phyloP scores from a whole-genome alignment of 2,888 invertebrate species.

The Eupithecia exiguata region DNA sequence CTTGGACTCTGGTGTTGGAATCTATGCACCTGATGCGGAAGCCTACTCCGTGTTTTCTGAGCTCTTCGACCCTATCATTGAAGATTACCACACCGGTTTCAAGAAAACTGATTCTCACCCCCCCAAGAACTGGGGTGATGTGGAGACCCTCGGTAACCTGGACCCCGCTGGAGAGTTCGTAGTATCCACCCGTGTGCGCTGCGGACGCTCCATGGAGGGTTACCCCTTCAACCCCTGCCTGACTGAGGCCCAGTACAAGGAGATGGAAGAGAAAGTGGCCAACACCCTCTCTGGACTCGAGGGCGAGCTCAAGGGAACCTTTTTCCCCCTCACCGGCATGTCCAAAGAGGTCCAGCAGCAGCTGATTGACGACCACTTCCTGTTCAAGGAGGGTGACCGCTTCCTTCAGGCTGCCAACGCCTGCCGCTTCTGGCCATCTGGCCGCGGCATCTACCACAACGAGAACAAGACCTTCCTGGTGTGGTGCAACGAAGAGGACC shows the following conservation, averaged over 20 bases:
- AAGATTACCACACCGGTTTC: conserved; percentile 98
- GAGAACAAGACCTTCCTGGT: conserved; percentile 98
- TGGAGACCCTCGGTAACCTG: conserved; percentile 93
- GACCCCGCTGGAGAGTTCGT: conserved; percentile 96
- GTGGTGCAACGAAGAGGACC: conserved; percentile 99
- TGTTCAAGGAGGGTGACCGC: conserved; percentile 98
- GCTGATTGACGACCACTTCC: conserved; percentile 98
- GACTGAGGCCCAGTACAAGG: conserved; percentile 98
- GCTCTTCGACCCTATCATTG: conserved; percentile 98
- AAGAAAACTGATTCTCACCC: conserved; percentile 97
- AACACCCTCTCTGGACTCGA: conserved; percentile 91
- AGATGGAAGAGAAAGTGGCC: conserved; percentile 97
- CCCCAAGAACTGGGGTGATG: conserved; percentile 96
- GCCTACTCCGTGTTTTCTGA: conserved; percentile 95
- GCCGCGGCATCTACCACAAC: conserved; percentile 99
- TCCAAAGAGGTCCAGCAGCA: conserved; percentile 97
- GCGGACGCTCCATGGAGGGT: conserved; percentile 97
- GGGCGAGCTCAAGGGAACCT: conserved; percentile 96
- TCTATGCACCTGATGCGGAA: conserved; percentile 99
- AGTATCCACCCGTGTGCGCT: conserved; percentile 97
- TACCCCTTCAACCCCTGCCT: conserved; percentile 99
- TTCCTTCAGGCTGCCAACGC: conserved; percentile 97
- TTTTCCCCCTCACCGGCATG: conserved; percentile 98
- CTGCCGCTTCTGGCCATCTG: conserved; percentile 98
- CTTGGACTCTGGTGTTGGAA: conserved; percentile 97